Evolutionary conservation across 2,797 vertebrate species (phyloP).

Genomic region (Hapalemur alaotrensis): DNA sequence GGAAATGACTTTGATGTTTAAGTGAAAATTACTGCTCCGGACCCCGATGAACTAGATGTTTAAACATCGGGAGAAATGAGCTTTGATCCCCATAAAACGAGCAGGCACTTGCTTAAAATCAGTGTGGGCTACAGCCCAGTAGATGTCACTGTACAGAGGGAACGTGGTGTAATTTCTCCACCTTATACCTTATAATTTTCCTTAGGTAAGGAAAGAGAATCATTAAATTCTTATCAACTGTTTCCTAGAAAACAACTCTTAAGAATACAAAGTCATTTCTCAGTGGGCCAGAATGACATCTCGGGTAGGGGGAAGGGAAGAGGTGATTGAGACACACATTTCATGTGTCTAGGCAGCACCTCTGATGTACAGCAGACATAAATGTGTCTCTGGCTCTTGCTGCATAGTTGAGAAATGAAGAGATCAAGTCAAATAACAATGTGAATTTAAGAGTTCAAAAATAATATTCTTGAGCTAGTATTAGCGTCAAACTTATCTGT

Average conservation of each 20-base stretch:
- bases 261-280: not conserved
- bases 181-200: not conserved
- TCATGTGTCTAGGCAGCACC: too few relatives aligned
- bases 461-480: not conserved
- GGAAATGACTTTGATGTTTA: constrained; percentile 19
- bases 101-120: constrained; percentile 5
- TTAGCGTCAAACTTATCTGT: not conserved
- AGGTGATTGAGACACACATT: not conserved
- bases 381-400: not conserved
- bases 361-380: not conserved
- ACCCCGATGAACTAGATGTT: not conserved
- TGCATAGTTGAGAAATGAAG: not conserved
- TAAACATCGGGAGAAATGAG: not conserved
- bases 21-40: not conserved
- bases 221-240: not conserved
- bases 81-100: not conserved
- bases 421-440: not conserved
- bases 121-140: constrained; percentile 65
- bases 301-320: not conserved
- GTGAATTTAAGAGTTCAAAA: not conserved
- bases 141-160: constrained; percentile 79
- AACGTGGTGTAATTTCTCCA: not conserved
- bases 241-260: not conserved
- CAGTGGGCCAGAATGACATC: not conserved
- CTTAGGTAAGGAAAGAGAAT: not conserved